These are phyloP conservation scores for Aphodius sticticus DNA, from an alignment of 2,888 invertebrate genomes.

Conservation along the genomic window DNA sequence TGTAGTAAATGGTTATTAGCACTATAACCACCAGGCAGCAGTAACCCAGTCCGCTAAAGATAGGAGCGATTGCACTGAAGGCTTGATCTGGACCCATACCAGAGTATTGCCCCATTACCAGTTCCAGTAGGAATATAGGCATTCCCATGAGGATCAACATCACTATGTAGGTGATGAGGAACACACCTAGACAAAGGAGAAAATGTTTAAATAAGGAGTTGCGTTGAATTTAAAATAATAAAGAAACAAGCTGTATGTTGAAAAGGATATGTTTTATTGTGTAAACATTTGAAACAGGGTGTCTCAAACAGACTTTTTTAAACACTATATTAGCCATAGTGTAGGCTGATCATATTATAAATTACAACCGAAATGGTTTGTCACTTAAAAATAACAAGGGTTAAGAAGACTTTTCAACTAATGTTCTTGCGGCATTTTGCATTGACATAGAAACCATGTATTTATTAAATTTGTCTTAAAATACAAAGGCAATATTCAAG, in stretches of 20 bases:
- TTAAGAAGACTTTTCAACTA: no score
- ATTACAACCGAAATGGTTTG: no score
- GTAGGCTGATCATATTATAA: no score
- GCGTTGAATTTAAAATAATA: background rate
- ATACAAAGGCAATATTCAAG: no score
- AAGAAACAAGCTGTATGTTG: background rate
- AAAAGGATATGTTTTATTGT: no score
- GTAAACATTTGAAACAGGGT: no score
- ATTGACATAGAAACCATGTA: no score
- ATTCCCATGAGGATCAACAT: slow-evolving; percentile 80
- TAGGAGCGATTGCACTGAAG: slow-evolving; percentile 70
- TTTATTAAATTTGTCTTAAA: no score
- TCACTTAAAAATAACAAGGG: no score
- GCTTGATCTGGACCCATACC: slow-evolving; percentile 76
- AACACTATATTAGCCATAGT: no score
- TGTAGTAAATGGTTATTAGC: slow-evolving; percentile 80
- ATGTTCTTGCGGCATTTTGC: no score
- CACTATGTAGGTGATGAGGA: slow-evolving; percentile 75
- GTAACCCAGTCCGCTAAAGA: slow-evolving; percentile 69
- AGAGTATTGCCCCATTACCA: slow-evolving; percentile 81
- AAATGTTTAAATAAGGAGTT: background rate
- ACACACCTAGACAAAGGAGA: slow-evolving; percentile 69
- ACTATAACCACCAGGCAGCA: slow-evolving; percentile 75
- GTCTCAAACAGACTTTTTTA: no score
- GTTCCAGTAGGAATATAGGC: slow-evolving; percentile 81